Evolutionary conservation across 1,140 invertebrate genomes (phyloP), one percentile per base, ranked within the genome.

Genomic region (Hesperophylax magnus): DNA sequence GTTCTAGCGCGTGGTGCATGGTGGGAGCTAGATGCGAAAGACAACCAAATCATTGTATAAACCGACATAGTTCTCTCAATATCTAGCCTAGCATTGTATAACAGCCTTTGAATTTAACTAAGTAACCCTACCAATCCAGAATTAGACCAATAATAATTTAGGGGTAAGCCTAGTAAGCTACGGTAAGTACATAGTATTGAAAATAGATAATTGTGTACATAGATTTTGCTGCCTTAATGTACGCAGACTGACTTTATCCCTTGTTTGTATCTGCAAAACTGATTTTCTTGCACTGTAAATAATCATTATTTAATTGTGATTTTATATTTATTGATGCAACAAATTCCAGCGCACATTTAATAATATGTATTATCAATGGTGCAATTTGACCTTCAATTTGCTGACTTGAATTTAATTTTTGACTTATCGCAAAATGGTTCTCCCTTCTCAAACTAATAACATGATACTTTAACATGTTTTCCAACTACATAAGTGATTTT

Each of bases 211-310:
- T 58, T 58, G 58, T 61, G 58, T 61, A 61, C 18, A 61, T 61
- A 61, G 58, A 61, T 61, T 14, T 20, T 24, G 58, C 58, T 61
- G 58, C 58, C 58, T 61, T 61, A 61, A 22, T n/a, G 24, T 61
- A 61, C 58, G 58, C 58, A 14, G 58, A 61, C 58, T 47, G 39
- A 47, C 39, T 20, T 61, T 24, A 24, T 61, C 24, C 24, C 24
- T 61, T 61, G 20, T 61, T 61, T 24, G 3, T 20, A 22, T 18
- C 39, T 47, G 18, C 58, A 7, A 61, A 22, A 22, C 24, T 61
- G 24, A 61, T 61, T 47, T 24, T 61, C 18, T 20, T 22, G 58
- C 58, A 61, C 18, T 61, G 58, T 61, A 61, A 20, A 61, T 61
- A 61, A 15, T 61, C 20, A 2, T 24, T 17, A 8, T 20, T 14